Evolutionary conservation across 2,797 vertebrate genomes (phyloP).

Genomic region (Nyctalus aviator): DNA sequence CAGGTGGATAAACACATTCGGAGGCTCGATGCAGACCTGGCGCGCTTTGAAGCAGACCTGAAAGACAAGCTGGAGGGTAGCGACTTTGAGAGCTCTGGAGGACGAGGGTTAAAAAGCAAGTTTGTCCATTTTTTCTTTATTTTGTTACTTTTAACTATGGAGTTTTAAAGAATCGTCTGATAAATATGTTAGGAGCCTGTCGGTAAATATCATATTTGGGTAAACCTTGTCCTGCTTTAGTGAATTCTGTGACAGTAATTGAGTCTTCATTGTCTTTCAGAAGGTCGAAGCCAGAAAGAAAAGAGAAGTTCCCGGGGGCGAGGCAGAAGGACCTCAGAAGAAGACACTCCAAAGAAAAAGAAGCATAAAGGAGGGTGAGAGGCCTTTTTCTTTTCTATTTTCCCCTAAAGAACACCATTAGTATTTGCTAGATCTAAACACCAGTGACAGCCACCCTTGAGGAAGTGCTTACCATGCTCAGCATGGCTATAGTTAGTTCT

Average conservation of each 20-base stretch:
- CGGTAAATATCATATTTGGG: not conserved
- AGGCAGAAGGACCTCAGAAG: conserved; percentile 94
- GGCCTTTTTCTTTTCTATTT: not conserved
- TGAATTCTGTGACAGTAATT: not conserved
- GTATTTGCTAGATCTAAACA: too few species aligned
- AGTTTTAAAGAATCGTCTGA: not conserved
- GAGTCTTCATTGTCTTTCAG: conserved; percentile 74
- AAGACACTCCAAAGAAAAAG: conserved; percentile 96
- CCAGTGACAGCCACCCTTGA: not conserved
- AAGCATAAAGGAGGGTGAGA: conserved; percentile 95
- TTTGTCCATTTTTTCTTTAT: not conserved
- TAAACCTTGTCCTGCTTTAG: not conserved
- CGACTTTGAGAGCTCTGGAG: conserved; percentile 93
- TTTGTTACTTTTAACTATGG: not conserved
- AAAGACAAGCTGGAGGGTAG: conserved; percentile 97
- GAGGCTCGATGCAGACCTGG: conserved; percentile 96
- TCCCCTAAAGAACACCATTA: not conserved
- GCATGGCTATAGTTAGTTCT: not conserved
- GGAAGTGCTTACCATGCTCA: accelerated
- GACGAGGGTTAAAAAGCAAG: conserved; percentile 93
- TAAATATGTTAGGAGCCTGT: not conserved
- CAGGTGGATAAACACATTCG: conserved; percentile 99
- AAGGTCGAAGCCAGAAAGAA: conserved; percentile 91
- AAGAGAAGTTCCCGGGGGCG: conserved; percentile 94
- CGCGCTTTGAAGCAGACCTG: conserved; percentile 97